Evolutionary conservation across 2,113 vertebrate species (phyloP).

Genomic region (Emydocephalus ijimae): DNA sequence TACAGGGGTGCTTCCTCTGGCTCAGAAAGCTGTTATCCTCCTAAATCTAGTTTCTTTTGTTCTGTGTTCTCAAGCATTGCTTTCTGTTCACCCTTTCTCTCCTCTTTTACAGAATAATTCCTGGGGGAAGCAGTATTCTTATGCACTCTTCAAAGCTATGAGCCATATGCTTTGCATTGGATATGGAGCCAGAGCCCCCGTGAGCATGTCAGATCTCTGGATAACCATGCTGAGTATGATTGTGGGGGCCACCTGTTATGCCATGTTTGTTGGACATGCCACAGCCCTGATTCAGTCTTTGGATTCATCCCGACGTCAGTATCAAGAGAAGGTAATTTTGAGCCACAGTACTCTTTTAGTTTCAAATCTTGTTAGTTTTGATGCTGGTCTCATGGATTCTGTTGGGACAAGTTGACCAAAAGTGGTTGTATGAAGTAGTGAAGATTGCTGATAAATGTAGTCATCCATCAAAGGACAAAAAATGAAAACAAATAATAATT

Average conservation of each 20-base stretch:
- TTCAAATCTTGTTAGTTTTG: neutral
- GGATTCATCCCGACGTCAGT: slow-evolving; percentile 93
- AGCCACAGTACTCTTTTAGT: neutral
- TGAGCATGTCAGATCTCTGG: slow-evolving; percentile 99
- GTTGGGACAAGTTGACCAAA: neutral
- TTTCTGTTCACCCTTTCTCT: slow-evolving; percentile 11
- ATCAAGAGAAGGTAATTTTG: slow-evolving; percentile 95
- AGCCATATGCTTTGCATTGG: slow-evolving; percentile 99
- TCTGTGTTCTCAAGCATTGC: slow-evolving; percentile 8
- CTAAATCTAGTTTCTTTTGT: slow-evolving; percentile 7
- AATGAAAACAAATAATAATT: neutral
- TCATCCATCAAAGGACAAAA: neutral
- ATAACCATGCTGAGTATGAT: slow-evolving; percentile 99
- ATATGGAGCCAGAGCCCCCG: slow-evolving; percentile 91
- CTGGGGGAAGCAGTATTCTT: slow-evolving; percentile 98
- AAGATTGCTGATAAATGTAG: neutral
- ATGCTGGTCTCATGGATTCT: neutral
- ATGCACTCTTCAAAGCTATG: slow-evolving; percentile 99
- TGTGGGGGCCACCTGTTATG: slow-evolving; percentile 96
- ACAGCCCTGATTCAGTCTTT: slow-evolving; percentile 96
- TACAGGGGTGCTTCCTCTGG: slow-evolving; percentile 39
- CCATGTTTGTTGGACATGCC: slow-evolving; percentile 98
- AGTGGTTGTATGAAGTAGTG: neutral
- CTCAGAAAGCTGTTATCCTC: slow-evolving; percentile 53
- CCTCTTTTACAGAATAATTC: slow-evolving; percentile 87